These are phyloP conservation scores for Melanotus villosus DNA, from an alignment of 2,888 invertebrate species.

Conservation along the genomic window DNA sequence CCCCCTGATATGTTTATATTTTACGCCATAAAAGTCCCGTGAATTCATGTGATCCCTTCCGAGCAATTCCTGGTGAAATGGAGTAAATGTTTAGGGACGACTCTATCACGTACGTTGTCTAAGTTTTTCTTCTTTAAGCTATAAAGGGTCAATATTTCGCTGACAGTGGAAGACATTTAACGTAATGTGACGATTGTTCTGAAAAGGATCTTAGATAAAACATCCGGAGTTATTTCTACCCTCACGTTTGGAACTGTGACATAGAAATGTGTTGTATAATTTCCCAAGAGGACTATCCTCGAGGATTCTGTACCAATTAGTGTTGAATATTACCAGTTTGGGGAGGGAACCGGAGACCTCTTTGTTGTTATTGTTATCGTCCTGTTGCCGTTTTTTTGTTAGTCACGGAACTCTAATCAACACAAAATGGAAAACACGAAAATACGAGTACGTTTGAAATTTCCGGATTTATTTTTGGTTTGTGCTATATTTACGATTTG, in stretches of 20 bases:
- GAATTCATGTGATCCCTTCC: too few relatives aligned
- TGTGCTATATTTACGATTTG: too few relatives aligned
- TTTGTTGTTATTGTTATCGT: not conserved
- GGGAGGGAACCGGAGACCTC: not conserved
- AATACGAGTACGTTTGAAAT: too few relatives aligned
- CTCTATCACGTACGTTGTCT: conserved; percentile 3
- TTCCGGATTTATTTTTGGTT: too few relatives aligned
- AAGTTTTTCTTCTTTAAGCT: conserved; percentile 14
- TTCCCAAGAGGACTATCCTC: conserved; percentile 30
- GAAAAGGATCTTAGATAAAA: conserved; percentile 31
- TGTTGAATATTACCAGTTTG: conserved; percentile 17
- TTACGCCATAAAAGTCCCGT: too few relatives aligned
- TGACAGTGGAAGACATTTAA: conserved; percentile 36
- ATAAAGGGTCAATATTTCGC: conserved; percentile 37
- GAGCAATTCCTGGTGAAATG: conserved; percentile 15
- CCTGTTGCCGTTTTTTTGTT: not conserved
- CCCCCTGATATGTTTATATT: too few relatives aligned
- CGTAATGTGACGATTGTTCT: conserved; percentile 34
- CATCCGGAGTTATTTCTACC: conserved; percentile 16
- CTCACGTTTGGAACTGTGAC: conserved; percentile 26
- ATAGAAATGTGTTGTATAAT: conserved; percentile 31
- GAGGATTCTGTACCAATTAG: conserved; percentile 25
- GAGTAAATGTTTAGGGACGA: conserved; percentile 3
- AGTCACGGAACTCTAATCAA: not conserved
- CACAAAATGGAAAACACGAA: too few relatives aligned